These are phyloP conservation scores for Tychaedon coryphoeus DNA, from an alignment of 2,113 vertebrate genomes.

Conservation along the genomic window DNA sequence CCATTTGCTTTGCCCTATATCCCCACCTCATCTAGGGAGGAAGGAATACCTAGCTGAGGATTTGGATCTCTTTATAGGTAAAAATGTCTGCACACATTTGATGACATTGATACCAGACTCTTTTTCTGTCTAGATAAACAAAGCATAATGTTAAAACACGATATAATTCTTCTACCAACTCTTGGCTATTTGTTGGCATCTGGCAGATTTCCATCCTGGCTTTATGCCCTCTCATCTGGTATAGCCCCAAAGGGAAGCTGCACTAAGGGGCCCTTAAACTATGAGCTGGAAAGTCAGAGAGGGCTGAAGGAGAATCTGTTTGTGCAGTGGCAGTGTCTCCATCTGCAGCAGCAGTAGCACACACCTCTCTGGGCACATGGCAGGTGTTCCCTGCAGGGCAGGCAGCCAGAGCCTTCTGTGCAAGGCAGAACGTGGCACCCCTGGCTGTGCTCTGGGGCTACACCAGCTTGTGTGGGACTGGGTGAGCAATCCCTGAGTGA, in stretches of 20 bases:
- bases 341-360: background rate
- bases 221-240: background rate
- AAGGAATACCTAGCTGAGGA: background rate
- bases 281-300: background rate
- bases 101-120: background rate
- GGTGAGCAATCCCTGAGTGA: background rate
- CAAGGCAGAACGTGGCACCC: background rate
- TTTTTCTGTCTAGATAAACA: background rate
- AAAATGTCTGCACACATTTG: background rate
- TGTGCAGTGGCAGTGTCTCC: background rate
- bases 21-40: background rate
- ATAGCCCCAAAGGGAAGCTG: background rate
- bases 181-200: background rate
- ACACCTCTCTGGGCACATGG: background rate
- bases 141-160: background rate
- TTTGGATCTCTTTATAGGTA: background rate
- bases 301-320: background rate
- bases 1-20: background rate
- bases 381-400: background rate
- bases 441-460: background rate
- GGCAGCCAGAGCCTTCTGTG: background rate
- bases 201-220: background rate
- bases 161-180: background rate
- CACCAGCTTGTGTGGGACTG: background rate
- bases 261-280: background rate